A percentile compares a stretch with the other conserved stretches of the same genome.
Conservation (phyloP, 2,797 vertebrate species). For the Lagodon rhomboides region DNA sequence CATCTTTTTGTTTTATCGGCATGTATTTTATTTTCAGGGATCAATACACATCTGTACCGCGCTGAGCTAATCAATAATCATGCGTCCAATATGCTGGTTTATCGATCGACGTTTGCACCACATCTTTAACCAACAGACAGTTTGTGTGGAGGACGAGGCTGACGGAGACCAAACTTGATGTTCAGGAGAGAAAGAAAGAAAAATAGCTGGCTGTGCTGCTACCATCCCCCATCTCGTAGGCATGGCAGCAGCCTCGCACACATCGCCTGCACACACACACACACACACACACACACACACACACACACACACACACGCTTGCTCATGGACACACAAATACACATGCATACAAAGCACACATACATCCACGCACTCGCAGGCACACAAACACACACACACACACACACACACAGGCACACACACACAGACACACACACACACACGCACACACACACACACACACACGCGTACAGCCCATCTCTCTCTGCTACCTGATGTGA, state of each 20-base stretch:
- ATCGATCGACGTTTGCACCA: slow-evolving; percentile 23
- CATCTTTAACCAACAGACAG: slow-evolving; percentile 52
- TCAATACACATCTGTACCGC: slow-evolving; percentile 41
- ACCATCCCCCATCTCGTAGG: slow-evolving; percentile 82
- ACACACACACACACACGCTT: not conserved
- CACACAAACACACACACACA: slow-evolving; percentile 47
- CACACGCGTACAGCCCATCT: slow-evolving; percentile 58
- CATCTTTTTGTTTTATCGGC: slow-evolving; percentile 9
- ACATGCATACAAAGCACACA: slow-evolving; percentile 26
- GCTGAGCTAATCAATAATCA: slow-evolving; percentile 40
- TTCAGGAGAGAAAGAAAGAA: slow-evolving; percentile 83
- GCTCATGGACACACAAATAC: slow-evolving; percentile 41
- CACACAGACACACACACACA: slow-evolving; percentile 17
- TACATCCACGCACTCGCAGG: slow-evolving; percentile 37
- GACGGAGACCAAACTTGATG: slow-evolving; percentile 82
- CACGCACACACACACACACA: slow-evolving; percentile 11
- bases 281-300: slow-evolving; percentile 45
- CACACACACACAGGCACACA: slow-evolving; percentile 47
- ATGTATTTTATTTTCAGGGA: slow-evolving; percentile 19
- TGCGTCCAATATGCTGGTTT: not conserved
- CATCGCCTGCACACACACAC: slow-evolving; percentile 64
- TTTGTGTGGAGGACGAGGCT: slow-evolving; percentile 66
- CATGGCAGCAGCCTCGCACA: slow-evolving; percentile 79
- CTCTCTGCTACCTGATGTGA: slow-evolving; percentile 79
- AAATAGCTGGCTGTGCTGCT: slow-evolving; percentile 81